Conservation (phyloP, 2,888 invertebrate species). For the Sceliomorpha sp. region DNA sequence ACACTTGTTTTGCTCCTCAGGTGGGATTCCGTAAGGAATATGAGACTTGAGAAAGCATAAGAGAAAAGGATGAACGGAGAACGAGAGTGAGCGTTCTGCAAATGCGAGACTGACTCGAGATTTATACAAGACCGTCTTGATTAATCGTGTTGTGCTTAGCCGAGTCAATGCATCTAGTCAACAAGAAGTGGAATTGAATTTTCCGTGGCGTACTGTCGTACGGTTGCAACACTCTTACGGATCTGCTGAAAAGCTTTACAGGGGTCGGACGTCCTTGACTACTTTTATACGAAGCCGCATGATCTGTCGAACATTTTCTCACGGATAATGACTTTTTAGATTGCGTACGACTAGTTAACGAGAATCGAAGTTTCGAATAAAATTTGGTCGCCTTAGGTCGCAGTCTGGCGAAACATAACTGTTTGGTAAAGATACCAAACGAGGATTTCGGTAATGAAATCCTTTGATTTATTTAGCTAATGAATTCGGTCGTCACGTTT, state of each 20-base stretch:
- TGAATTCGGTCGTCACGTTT: too few species aligned
- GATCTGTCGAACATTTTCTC: constrained; percentile 29
- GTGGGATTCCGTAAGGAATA: constrained; percentile 58
- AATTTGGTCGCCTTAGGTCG: too few species aligned
- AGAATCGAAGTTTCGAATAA: too few species aligned
- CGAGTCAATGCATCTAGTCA: constrained; percentile 13
- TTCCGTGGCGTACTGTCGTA: constrained; percentile 1
- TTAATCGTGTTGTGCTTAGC: constrained; percentile 27
- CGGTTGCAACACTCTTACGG: constrained; percentile 8
- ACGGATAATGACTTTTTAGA: constrained; percentile 34
- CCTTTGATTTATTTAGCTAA: too few species aligned
- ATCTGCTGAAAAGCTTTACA: constrained; percentile 6
- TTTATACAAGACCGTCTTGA: constrained; percentile 21
- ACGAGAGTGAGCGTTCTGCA: constrained; percentile 27
- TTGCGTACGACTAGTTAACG: too few species aligned
- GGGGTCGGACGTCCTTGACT: constrained; percentile 27
- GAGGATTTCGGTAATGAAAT: too few species aligned
- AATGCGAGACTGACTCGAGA: constrained; percentile 5
- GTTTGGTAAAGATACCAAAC: too few species aligned
- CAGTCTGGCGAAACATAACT: too few species aligned
- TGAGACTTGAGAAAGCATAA: constrained; percentile 26
- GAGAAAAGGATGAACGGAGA: constrained; percentile 12
- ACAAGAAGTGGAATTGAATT: constrained; percentile 11
- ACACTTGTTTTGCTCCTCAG: constrained; percentile 58
- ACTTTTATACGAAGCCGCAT: constrained; percentile 24